phyloP scores from a whole-genome alignment of 2,797 vertebrate species.

The Rallus crepitans region DNA sequence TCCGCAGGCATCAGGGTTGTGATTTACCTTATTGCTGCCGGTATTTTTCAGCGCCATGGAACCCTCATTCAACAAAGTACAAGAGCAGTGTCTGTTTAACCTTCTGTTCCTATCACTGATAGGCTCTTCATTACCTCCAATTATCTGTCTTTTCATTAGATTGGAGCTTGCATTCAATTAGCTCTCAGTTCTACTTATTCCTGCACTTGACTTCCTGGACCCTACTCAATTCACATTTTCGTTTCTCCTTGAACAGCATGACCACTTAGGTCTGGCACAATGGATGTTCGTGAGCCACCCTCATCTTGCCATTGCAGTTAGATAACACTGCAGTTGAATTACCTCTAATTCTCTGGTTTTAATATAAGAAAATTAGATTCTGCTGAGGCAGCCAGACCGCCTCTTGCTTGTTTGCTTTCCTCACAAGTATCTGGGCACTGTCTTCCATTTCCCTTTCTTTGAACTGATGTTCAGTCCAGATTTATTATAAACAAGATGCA shows the following conservation, averaged over 20 bases:
- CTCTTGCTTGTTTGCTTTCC: neutral
- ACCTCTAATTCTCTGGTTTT: neutral
- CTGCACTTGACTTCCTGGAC: neutral
- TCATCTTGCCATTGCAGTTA: neutral
- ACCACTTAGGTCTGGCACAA: neutral
- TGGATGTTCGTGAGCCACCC: neutral
- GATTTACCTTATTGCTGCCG: neutral
- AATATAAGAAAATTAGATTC: neutral
- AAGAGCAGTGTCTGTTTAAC: neutral
- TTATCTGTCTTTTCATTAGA: neutral
- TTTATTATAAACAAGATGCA: neutral
- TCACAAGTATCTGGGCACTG: neutral
- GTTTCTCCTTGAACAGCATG: neutral
- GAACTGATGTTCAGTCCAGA: neutral
- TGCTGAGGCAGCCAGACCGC: neutral
- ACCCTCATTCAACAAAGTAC: neutral
- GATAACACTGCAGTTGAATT: neutral
- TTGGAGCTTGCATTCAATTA: neutral
- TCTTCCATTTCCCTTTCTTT: neutral
- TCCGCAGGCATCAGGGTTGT: neutral
- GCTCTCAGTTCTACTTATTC: neutral
- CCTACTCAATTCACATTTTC: neutral
- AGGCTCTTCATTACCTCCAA: neutral
- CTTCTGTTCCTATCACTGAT: neutral
- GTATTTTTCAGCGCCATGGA: neutral